Conservation (phyloP, 2,888 invertebrate species). For the Myathropa florea region DNA sequence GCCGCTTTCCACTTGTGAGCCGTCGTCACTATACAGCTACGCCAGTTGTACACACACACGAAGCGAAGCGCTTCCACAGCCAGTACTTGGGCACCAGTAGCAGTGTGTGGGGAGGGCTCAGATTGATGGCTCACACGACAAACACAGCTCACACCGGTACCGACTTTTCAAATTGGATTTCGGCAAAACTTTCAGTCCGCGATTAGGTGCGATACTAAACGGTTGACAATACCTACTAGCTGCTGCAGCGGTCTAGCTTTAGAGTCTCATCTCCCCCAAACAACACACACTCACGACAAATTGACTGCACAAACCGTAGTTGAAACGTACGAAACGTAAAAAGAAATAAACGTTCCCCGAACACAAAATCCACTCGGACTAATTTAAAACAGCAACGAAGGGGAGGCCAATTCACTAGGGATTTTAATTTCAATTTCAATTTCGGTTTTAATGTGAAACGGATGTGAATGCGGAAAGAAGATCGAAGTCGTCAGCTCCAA, state of each 20-base stretch:
- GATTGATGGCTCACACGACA: constrained; percentile 65
- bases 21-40: background rate
- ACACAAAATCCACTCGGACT: constrained; percentile 17
- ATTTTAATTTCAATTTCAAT: constrained; percentile 37
- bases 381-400: constrained; percentile 51
- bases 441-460: constrained; percentile 63
- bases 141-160: constrained; percentile 53
- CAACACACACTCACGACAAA: background rate
- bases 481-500: constrained; percentile 34
- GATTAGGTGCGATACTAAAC: constrained; percentile 70
- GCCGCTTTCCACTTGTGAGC: constrained; percentile 45
- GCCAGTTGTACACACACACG: constrained; percentile 10
- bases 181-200: constrained; percentile 70
- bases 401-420: constrained; percentile 49
- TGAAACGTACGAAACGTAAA: background rate
- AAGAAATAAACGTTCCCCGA: constrained; percentile 11
- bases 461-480: constrained; percentile 59
- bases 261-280: background rate
- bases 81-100: background rate
- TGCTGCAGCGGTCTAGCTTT: constrained; percentile 9
- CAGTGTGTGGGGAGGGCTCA: constrained; percentile 26
- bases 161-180: constrained; percentile 65
- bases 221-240: constrained; percentile 50
- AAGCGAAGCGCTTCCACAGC: constrained; percentile 10
- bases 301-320: constrained; percentile 27